Conservation (phyloP, 2,113 vertebrate genomes). For the Boulengeromyrus knoepffleri region DNA sequence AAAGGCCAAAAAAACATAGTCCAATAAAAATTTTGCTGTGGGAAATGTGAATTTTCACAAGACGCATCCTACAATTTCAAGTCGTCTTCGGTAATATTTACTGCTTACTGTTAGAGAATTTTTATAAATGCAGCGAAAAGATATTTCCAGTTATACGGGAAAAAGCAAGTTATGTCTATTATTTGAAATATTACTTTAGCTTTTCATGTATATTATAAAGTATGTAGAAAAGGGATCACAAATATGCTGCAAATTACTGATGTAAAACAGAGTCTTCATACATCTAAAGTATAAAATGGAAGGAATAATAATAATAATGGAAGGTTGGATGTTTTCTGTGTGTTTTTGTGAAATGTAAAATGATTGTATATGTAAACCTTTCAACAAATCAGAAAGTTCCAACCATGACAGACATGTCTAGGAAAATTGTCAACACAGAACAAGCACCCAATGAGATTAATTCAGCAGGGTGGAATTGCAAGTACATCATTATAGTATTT, state of each 20-base stretch:
- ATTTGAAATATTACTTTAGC: too few species aligned
- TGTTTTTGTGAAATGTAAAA: background rate
- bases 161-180: too few species aligned
- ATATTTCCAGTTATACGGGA: too few species aligned
- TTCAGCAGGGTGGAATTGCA: background rate
- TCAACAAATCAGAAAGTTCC: background rate
- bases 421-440: slow-evolving; percentile 1
- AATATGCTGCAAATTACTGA: too few species aligned
- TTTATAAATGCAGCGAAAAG: background rate
- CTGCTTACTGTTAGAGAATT: background rate
- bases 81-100: slow-evolving; percentile 6
- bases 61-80: background rate
- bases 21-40: background rate
- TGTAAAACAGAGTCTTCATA: too few species aligned
- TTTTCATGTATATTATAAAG: too few species aligned
- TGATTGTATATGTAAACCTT: background rate
- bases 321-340: too few species aligned
- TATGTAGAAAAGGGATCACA: too few species aligned
- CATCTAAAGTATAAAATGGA: too few species aligned
- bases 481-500: background rate
- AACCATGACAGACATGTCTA: background rate
- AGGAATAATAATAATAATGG: too few species aligned
- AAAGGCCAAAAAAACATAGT: background rate
- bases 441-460: slow-evolving; percentile 3
- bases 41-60: background rate